Percentiles rank a stretch among this genome's conserved stretches.
phyloP scores from a whole-genome alignment of 2,797 vertebrate genomes.

The Perdix hodgsoniae region DNA sequence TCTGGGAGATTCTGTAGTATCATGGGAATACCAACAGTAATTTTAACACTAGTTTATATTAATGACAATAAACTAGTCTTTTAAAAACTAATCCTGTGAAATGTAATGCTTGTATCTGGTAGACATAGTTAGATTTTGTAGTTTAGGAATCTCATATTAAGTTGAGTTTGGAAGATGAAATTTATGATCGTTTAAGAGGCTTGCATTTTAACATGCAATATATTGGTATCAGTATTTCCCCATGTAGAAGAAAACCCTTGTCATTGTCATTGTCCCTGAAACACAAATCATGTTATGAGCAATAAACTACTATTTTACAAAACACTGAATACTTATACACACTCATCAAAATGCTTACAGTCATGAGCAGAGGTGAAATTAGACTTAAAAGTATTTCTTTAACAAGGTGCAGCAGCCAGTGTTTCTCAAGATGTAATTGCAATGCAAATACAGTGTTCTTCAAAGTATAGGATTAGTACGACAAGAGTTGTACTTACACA shows the following conservation, averaged over 20 bases:
- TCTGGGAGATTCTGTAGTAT: not conserved
- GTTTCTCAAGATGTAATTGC: not conserved
- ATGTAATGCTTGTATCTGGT: not conserved
- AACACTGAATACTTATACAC: fast-evolving
- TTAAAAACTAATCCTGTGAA: not conserved
- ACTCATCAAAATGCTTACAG: not conserved
- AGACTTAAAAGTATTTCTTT: not conserved
- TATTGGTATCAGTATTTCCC: not conserved
- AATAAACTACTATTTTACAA: not conserved
- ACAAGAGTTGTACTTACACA: not conserved
- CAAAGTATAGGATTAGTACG: not conserved
- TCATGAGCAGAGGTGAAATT: not conserved
- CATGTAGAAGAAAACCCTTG: not conserved
- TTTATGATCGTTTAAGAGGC: not conserved
- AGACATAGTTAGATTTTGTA: not conserved
- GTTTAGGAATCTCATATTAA: not conserved
- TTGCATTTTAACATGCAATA: not conserved
- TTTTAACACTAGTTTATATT: not conserved
- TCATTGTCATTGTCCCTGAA: not conserved
- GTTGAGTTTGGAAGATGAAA: not conserved
- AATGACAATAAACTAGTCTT: not conserved
- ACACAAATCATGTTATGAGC: not conserved
- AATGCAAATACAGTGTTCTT: not conserved
- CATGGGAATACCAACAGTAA: not conserved
- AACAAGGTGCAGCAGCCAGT: not conserved